Conservation (phyloP, 2,113 vertebrate species). For the Bubo bubo region DNA sequence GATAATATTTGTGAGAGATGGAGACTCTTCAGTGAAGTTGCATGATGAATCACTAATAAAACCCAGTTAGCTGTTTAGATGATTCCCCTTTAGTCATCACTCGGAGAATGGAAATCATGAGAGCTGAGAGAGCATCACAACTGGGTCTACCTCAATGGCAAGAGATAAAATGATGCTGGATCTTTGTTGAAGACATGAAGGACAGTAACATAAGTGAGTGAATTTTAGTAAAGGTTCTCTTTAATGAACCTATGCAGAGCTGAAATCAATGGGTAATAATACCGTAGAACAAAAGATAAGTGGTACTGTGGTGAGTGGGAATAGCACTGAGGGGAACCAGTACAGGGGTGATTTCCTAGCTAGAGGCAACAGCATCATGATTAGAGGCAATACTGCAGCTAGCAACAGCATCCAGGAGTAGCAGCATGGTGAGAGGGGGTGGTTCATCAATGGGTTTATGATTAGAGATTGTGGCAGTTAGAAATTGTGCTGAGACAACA, state of each 20-base stretch:
- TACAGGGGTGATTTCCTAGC: neutral
- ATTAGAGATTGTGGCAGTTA: neutral
- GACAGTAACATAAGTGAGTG: neutral
- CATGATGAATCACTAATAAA: conserved; percentile 48
- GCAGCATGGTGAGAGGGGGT: neutral
- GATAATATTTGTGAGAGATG: neutral
- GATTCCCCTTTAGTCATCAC: conserved; percentile 5
- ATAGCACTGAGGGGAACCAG: neutral
- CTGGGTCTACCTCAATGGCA: neutral
- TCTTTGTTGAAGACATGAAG: neutral
- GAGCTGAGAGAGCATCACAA: neutral
- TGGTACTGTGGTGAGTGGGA: neutral
- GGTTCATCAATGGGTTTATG: neutral
- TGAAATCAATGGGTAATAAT: neutral
- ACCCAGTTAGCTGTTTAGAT: conserved; percentile 13
- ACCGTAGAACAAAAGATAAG: neutral
- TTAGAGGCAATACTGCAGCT: neutral
- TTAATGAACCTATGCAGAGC: neutral
- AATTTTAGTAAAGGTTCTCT: neutral
- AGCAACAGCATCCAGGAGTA: neutral
- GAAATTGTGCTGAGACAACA: neutral
- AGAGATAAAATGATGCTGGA: neutral
- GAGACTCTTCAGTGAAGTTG: neutral
- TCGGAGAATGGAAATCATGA: neutral
- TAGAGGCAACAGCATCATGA: neutral